Evolutionary conservation across 2,888 invertebrate genomes (phyloP).

Genomic region (Allolobophora icterica): DNA sequence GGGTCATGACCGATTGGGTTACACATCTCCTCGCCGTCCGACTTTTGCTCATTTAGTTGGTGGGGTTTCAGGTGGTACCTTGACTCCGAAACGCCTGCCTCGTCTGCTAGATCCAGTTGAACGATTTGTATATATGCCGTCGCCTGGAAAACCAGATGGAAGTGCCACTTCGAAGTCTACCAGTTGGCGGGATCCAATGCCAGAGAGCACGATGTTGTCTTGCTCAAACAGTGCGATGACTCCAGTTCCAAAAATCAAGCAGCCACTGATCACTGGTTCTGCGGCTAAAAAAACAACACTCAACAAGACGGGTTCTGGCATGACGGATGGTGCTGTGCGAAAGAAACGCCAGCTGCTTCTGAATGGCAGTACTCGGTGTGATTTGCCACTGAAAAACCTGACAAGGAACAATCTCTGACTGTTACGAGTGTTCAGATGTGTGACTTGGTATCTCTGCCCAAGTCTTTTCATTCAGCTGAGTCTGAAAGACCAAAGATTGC

Average conservation of each 20-base stretch:
- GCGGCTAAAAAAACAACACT: not conserved
- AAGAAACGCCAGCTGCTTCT: not conserved
- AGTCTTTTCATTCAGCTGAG: not conserved
- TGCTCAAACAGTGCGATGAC: not conserved
- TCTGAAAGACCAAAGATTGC: not conserved
- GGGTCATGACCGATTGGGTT: not conserved
- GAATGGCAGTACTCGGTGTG: not conserved
- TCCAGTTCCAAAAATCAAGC: not conserved
- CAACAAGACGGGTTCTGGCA: not conserved
- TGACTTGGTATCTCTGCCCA: not conserved
- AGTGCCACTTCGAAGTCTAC: not conserved
- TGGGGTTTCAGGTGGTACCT: not conserved
- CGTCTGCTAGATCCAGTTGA: not conserved
- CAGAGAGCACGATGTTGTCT: not conserved
- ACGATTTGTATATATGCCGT: not conserved
- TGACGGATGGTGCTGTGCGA: not conserved
- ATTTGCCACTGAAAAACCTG: not conserved
- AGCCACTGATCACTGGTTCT: conserved; percentile 3
- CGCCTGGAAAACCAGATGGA: not conserved
- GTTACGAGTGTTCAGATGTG: not conserved
- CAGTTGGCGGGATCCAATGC: not conserved
- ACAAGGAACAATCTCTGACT: not conserved
- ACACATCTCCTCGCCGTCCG: not conserved
- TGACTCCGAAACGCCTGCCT: not conserved
- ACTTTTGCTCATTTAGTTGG: not conserved